phyloP scores from a whole-genome alignment of 2,797 vertebrate species.

The Sphenopsis melanotis region DNA sequence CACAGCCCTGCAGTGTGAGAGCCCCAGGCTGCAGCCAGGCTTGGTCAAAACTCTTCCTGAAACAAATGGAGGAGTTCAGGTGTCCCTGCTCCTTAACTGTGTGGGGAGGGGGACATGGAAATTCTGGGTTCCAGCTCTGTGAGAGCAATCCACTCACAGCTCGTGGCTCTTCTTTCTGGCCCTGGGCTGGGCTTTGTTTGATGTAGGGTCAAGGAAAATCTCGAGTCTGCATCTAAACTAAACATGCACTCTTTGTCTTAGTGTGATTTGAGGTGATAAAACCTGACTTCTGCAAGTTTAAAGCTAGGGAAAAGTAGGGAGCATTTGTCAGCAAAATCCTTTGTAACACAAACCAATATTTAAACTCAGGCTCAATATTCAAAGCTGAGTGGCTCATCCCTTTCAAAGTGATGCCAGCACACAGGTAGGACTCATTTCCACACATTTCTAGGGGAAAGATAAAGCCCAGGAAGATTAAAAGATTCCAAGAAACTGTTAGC shows the following conservation, averaged over 20 bases:
- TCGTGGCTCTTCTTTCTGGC: not conserved
- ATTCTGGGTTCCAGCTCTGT: not conserved
- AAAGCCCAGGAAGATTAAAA: not conserved
- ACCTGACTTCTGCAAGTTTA: not conserved
- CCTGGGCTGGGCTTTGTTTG: not conserved
- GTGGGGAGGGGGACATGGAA: not conserved
- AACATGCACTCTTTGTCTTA: not conserved
- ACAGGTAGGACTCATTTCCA: not conserved
- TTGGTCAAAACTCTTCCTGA: not conserved
- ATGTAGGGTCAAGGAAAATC: not conserved
- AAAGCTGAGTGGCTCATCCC: not conserved
- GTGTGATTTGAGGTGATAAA: not conserved
- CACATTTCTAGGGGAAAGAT: not conserved
- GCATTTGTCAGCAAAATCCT: not conserved
- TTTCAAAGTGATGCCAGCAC: not conserved
- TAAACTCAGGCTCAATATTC: not conserved
- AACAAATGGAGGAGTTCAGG: not conserved
- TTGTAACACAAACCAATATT: not conserved
- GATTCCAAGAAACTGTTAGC: not conserved
- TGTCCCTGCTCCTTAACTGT: not conserved
- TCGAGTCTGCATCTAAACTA: not conserved
- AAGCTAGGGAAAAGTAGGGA: not conserved
- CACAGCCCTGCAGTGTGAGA: not conserved
- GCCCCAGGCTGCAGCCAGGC: not conserved
- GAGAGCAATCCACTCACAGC: not conserved